A percentile compares a stretch with the other conserved stretches of the same genome.
Conservation (phyloP, 2,888 invertebrate species). For the Agrotis ipsilon region DNA sequence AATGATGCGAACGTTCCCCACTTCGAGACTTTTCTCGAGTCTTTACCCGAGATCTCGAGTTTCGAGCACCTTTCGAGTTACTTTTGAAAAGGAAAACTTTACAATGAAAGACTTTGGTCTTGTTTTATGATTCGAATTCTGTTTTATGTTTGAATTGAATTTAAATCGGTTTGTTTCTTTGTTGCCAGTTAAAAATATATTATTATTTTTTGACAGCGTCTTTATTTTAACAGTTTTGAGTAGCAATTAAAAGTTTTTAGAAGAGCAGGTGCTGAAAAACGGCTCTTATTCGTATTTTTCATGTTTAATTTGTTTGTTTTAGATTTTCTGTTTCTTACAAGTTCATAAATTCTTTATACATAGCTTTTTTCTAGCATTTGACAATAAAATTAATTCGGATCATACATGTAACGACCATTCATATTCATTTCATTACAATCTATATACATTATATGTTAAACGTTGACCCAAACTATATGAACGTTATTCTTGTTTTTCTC, state of each 20-base stretch:
- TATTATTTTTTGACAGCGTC: neutral
- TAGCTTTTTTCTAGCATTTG: too few species aligned
- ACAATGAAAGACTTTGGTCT: constrained; percentile 33
- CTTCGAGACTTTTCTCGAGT: constrained; percentile 51
- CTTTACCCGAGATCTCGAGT: constrained; percentile 47
- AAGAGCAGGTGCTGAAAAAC: neutral
- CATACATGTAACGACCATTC: too few species aligned
- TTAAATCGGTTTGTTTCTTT: constrained; percentile 11
- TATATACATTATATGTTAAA: too few species aligned
- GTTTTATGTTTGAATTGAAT: constrained; percentile 25
- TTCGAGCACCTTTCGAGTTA: constrained; percentile 51
- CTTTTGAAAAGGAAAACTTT: constrained; percentile 52
- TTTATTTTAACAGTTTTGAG: neutral
- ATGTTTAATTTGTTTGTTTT: neutral
- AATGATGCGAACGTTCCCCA: constrained; percentile 59
- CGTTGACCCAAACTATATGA: too few species aligned
- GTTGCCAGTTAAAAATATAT: neutral
- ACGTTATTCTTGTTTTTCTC: too few species aligned
- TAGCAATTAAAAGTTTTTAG: neutral
- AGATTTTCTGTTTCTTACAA: neutral
- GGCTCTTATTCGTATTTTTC: neutral
- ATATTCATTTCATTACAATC: too few species aligned
- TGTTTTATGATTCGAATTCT: constrained; percentile 35
- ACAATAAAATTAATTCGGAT: too few species aligned
- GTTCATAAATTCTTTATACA: too few species aligned